These are phyloP conservation scores for Hippocampus abdominalis DNA, from an alignment of 2,113 vertebrate species.

Conservation along the genomic window DNA sequence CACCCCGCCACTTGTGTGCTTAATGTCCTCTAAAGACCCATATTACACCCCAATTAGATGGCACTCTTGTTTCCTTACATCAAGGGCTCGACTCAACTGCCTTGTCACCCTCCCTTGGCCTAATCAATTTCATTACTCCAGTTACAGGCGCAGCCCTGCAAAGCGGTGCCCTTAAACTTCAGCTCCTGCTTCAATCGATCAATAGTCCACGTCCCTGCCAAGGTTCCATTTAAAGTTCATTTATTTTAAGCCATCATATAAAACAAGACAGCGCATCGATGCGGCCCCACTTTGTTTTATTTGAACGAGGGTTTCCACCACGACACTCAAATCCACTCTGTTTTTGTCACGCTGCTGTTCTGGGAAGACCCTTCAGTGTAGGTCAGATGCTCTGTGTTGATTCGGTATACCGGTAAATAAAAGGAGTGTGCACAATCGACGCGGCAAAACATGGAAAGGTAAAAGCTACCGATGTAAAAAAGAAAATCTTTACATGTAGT, in stretches of 20 bases:
- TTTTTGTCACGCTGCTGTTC: constrained; percentile 51
- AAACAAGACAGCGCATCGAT: constrained; percentile 81
- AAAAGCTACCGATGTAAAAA: not conserved
- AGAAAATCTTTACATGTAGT: too few relatives aligned
- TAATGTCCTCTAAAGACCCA: constrained; percentile 83
- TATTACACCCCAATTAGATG: constrained; percentile 83
- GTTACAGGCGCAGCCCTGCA: constrained; percentile 76
- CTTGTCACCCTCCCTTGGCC: constrained; percentile 80
- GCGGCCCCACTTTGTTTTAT: constrained; percentile 79
- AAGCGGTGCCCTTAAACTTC: constrained; percentile 82
- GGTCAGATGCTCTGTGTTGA: constrained; percentile 1
- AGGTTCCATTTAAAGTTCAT: constrained; percentile 84
- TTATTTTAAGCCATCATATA: constrained; percentile 82
- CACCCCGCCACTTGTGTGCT: constrained; percentile 65
- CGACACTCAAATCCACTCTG: constrained; percentile 67
- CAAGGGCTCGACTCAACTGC: constrained; percentile 82
- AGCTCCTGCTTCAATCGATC: constrained; percentile 77
- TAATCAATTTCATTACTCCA: constrained; percentile 85
- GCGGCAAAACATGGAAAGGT: not conserved
- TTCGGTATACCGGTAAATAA: constrained; percentile 2
- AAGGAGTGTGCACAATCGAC: not conserved
- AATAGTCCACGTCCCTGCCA: constrained; percentile 77
- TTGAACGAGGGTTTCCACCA: constrained; percentile 77
- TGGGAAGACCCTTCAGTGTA: constrained; percentile 27
- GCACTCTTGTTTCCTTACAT: constrained; percentile 84